Evolutionary conservation across 2,888 invertebrate genomes (phyloP).

Genomic region (Pollenia angustigena): DNA sequence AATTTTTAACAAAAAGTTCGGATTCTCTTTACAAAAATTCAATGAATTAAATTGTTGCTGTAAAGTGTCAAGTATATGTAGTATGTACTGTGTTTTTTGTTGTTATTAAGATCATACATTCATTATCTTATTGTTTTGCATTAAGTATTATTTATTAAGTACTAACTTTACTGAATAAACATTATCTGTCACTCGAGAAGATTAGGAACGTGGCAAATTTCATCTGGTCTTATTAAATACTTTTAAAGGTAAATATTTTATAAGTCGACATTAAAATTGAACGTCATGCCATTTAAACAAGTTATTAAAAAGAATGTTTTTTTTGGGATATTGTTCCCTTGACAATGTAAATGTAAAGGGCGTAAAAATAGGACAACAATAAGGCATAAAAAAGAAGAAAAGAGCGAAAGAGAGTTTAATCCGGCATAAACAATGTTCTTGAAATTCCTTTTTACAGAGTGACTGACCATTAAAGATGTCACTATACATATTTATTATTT

Average conservation of each 20-base stretch:
- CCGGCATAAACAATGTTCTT: neutral
- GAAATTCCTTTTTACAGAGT: neutral
- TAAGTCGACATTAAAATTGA: constrained; percentile 34
- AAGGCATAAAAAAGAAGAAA: neutral
- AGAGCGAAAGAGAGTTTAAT: neutral
- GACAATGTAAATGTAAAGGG: neutral
- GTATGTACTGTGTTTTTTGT: constrained; percentile 1
- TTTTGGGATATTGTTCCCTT: neutral
- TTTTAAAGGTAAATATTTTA: neutral
- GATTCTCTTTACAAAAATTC: neutral
- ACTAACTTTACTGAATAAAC: constrained; percentile 8
- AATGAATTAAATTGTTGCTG: neutral
- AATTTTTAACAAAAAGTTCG: neutral
- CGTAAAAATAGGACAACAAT: neutral
- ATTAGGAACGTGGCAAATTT: constrained; percentile 63
- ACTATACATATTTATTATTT: neutral
- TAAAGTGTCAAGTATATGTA: constrained; percentile 1
- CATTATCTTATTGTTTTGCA: constrained; percentile 12
- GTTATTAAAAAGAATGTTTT: constrained; percentile 53
- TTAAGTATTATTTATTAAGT: neutral
- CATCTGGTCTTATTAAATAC: neutral
- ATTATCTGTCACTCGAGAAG: constrained; percentile 15
- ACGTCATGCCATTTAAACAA: constrained; percentile 5
- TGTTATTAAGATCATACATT: constrained; percentile 41
- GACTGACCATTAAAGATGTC: too few relatives aligned